Evolutionary conservation across 2,113 vertebrate genomes (phyloP).

Genomic region (Bubalus kerabau): DNA sequence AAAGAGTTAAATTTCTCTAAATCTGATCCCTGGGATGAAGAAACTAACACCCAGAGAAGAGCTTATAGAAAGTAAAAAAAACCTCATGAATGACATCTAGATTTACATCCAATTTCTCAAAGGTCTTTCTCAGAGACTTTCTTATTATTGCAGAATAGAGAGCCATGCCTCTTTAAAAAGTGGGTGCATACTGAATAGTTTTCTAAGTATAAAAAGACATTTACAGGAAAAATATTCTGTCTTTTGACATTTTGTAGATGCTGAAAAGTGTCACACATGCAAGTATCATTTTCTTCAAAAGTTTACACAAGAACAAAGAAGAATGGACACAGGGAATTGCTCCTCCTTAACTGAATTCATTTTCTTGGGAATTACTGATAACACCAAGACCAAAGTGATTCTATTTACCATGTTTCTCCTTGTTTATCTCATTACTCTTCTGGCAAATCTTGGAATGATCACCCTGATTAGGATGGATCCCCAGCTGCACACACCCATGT

Average conservation of each 20-base stretch:
- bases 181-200: not conserved
- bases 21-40: not conserved
- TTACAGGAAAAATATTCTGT: not conserved
- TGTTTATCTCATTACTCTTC: not conserved
- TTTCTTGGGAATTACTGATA: constrained; percentile 5
- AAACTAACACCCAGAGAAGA: not conserved
- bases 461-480: not conserved
- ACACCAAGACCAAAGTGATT: not conserved
- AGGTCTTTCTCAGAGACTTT: not conserved
- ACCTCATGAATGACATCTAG: not conserved
- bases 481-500: not conserved
- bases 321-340: not conserved
- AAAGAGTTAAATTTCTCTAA: not conserved
- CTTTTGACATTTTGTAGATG: not conserved
- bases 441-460: not conserved
- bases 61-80: not conserved
- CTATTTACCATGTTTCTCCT: not conserved
- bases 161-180: not conserved
- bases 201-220: not conserved
- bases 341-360: not conserved
- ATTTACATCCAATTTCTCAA: not conserved
- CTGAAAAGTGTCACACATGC: rapidly evolving
- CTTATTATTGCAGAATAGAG: not conserved
- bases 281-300: not conserved
- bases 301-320: not conserved